Conservation (phyloP, 2,113 vertebrate genomes). For the Eretmodus cyanostictus region DNA sequence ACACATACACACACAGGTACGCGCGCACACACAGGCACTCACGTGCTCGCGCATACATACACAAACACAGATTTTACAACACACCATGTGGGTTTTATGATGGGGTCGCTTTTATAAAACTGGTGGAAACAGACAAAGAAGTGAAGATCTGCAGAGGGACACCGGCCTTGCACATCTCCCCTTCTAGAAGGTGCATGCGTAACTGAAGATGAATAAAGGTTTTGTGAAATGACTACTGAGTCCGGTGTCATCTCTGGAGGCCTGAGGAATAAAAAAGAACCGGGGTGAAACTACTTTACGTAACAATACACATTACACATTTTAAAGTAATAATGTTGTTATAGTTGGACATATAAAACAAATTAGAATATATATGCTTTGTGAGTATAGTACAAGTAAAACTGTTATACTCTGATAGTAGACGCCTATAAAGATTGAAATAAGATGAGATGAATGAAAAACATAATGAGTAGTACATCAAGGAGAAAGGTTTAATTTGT, state of each 20-base stretch:
- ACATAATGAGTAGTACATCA: not conserved
- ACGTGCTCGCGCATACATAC: accelerated
- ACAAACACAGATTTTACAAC: not conserved
- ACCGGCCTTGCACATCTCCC: not conserved
- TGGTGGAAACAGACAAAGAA: not conserved
- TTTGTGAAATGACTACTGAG: not conserved
- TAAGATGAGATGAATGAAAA: not conserved
- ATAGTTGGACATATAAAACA: not conserved
- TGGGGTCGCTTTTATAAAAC: not conserved
- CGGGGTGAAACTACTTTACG: not conserved
- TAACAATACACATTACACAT: not conserved
- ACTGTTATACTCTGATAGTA: not conserved
- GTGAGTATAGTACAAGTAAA: not conserved
- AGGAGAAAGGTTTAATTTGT: not conserved
- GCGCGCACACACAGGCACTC: not conserved
- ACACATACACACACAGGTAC: not conserved
- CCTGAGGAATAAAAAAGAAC: not conserved
- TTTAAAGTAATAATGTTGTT: not conserved
- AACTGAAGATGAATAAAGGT: not conserved
- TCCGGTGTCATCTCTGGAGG: not conserved
- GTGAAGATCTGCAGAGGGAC: not conserved
- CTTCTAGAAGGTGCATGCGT: not conserved
- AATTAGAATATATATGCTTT: not conserved
- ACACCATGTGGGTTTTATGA: not conserved
- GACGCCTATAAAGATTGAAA: not conserved